A percentile compares a stretch with the other conserved stretches of the same genome.
Conservation (phyloP, 2,113 vertebrate genomes). For the Hippopotamus amphibius region DNA sequence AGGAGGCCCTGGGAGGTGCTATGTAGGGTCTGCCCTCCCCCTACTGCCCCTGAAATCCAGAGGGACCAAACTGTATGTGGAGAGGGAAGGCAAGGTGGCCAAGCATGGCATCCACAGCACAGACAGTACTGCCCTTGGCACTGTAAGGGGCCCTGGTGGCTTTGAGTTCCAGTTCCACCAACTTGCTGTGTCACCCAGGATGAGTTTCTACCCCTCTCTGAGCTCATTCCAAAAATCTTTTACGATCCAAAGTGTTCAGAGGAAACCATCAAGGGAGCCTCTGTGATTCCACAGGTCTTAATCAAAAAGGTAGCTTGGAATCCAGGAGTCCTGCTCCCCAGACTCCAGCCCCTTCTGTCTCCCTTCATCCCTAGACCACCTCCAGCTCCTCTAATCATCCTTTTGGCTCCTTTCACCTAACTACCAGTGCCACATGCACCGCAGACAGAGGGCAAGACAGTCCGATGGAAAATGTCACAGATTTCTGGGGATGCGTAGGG, state of each 20-base stretch:
- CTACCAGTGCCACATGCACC: neutral
- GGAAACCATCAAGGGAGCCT: neutral
- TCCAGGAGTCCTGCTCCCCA: no score
- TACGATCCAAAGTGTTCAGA: neutral
- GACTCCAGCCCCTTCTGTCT: neutral
- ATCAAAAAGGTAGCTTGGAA: neutral
- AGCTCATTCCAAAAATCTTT: neutral
- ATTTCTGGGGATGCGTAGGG: neutral
- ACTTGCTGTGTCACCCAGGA: neutral
- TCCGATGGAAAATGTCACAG: neutral
- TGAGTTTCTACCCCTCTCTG: neutral
- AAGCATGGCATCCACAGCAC: rapidly evolving
- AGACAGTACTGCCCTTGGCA: rapidly evolving
- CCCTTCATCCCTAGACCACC: neutral
- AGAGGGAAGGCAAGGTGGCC: neutral
- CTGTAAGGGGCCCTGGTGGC: neutral
- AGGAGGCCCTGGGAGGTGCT: neutral
- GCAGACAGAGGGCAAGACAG: neutral
- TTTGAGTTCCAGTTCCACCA: neutral
- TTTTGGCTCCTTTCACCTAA: neutral
- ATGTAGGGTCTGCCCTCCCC: neutral
- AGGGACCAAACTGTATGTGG: neutral
- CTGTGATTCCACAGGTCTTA: neutral
- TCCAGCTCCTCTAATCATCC: neutral
- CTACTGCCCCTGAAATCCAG: neutral